Evolutionary conservation across 2,113 vertebrate genomes (phyloP).

Genomic region (Elgaria multicarinata): DNA sequence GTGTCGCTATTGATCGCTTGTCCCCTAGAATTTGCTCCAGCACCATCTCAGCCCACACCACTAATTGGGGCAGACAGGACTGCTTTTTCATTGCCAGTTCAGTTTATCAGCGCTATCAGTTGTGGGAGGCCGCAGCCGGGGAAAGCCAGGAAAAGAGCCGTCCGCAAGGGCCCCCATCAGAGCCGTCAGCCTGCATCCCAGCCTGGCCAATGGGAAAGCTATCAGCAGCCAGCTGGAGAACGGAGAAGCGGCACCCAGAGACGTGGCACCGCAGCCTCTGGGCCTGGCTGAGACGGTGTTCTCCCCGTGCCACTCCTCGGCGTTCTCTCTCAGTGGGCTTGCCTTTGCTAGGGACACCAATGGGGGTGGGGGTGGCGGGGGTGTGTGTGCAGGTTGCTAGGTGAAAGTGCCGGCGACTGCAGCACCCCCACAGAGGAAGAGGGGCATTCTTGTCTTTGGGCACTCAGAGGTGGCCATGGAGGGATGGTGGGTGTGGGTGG

Average conservation of each 20-base stretch:
- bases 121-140: background rate
- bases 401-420: background rate
- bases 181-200: background rate
- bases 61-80: slow-evolving; percentile 29
- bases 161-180: background rate
- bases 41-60: background rate
- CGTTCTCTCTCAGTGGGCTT: background rate
- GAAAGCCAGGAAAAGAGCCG: background rate
- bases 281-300: background rate
- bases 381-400: no score
- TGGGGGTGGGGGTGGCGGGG: no score
- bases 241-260: background rate
- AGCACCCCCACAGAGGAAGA: background rate
- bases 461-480: background rate
- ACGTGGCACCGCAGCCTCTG: background rate
- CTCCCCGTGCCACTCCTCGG: no score
- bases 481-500: no score
- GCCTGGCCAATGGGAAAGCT: background rate
- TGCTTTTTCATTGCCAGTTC: background rate
- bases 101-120: background rate
- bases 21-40: background rate
- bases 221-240: background rate
- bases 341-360: background rate
- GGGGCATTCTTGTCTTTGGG: background rate
- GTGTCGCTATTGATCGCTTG: background rate